These are phyloP conservation scores for Parauchenoglanis punctatus DNA, from an alignment of 2,797 vertebrate species.

Conservation along the genomic window DNA sequence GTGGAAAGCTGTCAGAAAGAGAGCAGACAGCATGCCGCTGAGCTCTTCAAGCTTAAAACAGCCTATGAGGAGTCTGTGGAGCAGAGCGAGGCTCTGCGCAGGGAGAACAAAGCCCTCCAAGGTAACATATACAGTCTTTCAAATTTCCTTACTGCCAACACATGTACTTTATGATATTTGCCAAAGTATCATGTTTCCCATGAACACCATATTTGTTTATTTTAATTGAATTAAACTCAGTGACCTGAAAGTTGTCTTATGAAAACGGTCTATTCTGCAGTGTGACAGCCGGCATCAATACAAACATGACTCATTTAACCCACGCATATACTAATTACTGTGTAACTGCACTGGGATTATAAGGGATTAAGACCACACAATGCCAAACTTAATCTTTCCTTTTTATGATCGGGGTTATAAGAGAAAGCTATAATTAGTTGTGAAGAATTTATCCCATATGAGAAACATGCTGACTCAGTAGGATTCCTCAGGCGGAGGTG, in stretches of 20 bases:
- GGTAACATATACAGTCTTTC: conserved; percentile 62
- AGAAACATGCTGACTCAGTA: conserved; percentile 31
- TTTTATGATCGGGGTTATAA: conserved; percentile 19
- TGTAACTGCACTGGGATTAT: conserved; percentile 19
- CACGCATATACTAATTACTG: conserved; percentile 26
- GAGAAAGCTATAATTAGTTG: conserved; percentile 27
- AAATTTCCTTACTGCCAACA: background rate
- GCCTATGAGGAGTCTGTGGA: conserved; percentile 79
- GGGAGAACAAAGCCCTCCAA: conserved; percentile 80
- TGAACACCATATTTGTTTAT: background rate
- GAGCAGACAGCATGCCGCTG: conserved; percentile 73
- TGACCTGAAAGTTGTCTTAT: background rate
- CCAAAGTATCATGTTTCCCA: background rate
- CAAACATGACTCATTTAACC: conserved; percentile 32
- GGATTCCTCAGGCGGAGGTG: conserved; percentile 7
- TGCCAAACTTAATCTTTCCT: conserved; percentile 26
- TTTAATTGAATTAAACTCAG: background rate
- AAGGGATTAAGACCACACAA: conserved; percentile 25
- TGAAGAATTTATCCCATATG: conserved; percentile 20
- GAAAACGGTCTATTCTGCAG: background rate
- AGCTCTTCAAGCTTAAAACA: conserved; percentile 82
- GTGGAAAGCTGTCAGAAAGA: conserved; percentile 83
- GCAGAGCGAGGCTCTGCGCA: conserved; percentile 73
- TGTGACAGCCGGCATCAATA: background rate
- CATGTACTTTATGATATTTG: background rate